Conservation (phyloP, 2,888 invertebrate species). For the Rhingia rostrata region DNA sequence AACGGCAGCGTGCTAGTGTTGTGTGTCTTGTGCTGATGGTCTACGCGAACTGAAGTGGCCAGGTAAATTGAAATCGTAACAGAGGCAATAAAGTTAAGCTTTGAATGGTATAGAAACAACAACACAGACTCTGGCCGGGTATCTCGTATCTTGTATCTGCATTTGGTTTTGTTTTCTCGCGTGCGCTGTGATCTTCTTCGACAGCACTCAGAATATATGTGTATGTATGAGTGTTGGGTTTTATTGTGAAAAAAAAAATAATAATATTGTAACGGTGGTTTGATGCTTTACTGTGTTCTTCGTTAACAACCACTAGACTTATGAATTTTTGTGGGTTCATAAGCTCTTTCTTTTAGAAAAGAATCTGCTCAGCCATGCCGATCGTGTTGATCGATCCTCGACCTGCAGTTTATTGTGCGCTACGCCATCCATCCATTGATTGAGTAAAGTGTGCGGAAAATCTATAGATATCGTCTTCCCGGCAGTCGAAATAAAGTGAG, state of each 20-base stretch:
- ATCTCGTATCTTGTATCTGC: constrained; percentile 21
- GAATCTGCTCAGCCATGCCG: constrained; percentile 54
- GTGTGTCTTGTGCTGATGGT: constrained; percentile 64
- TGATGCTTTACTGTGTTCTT: constrained; percentile 45
- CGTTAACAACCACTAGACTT: constrained; percentile 6
- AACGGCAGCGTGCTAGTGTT: constrained; percentile 45
- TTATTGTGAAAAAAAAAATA: constrained; percentile 37
- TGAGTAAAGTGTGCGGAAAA: constrained; percentile 45
- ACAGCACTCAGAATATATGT: not conserved
- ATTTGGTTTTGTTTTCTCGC: constrained; percentile 23
- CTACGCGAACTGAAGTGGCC: constrained; percentile 70
- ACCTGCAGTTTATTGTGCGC: not conserved
- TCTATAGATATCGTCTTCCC: constrained; percentile 19
- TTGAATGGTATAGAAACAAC: constrained; percentile 7
- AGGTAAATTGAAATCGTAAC: constrained; percentile 70
- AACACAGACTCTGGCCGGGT: not conserved
- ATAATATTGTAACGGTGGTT: constrained; percentile 64
- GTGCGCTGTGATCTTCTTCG: constrained; percentile 41
- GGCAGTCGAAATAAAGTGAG: not conserved
- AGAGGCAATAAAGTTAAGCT: constrained; percentile 70
- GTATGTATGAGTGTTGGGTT: constrained; percentile 23
- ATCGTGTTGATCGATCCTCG: constrained; percentile 47
- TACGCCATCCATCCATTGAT: constrained; percentile 18
- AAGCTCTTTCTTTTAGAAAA: constrained; percentile 64
- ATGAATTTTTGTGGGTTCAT: constrained; percentile 36